Evolutionary conservation across 2,797 vertebrate species (phyloP).

Genomic region (Danio choprae): DNA sequence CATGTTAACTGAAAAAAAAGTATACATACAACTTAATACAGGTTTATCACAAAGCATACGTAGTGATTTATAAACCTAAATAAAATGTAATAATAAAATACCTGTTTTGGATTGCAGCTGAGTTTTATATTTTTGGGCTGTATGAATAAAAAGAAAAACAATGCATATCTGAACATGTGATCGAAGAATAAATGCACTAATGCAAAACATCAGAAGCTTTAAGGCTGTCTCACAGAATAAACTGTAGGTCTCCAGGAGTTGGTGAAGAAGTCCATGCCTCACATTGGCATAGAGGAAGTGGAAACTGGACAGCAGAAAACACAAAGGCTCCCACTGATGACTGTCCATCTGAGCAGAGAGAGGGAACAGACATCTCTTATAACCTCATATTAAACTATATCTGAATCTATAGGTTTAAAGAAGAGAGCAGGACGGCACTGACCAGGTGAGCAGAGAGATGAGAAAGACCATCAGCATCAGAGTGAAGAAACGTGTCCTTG

Average conservation of each 20-base stretch:
- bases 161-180: neutral
- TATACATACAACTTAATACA: too few species aligned
- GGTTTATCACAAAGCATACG: neutral
- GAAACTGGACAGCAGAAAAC: constrained; percentile 79
- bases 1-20: constrained; percentile 14
- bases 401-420: neutral
- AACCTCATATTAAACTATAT: neutral
- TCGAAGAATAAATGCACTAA: neutral
- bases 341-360: constrained; percentile 73
- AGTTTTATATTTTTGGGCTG: neutral
- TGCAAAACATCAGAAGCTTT: neutral
- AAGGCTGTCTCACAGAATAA: constrained; percentile 73
- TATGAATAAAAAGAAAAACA: neutral
- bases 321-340: constrained; percentile 69
- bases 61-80: neutral
- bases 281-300: constrained; percentile 83
- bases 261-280: constrained; percentile 76
- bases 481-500: constrained; percentile 77
- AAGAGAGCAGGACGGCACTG: constrained; percentile 46
- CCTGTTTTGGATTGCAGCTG: neutral
- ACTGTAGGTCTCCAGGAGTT: constrained; percentile 78
- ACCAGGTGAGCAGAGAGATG: constrained; percentile 85
- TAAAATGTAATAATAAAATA: neutral
- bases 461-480: constrained; percentile 75
- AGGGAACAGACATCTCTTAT: constrained; percentile 4